Percentiles rank a stretch among this genome's conserved stretches.
Conservation (phyloP, 2,797 vertebrate species). For the Argya squamiceps region DNA sequence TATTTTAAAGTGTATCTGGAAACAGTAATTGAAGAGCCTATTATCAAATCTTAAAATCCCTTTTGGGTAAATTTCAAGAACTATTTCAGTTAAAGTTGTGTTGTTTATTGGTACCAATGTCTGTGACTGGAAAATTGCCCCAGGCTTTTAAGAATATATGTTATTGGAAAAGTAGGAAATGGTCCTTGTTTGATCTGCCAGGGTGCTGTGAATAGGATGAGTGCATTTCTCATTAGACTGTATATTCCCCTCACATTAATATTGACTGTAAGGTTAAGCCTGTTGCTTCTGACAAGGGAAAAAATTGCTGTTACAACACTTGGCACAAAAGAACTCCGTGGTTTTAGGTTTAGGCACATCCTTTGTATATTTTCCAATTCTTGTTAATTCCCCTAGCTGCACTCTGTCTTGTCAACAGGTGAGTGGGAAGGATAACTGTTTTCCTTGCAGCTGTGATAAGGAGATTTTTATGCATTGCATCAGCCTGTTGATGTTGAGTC, state of each 20-base stretch:
- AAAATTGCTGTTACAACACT: not conserved
- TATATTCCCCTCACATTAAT: not conserved
- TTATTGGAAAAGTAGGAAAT: slow-evolving; percentile 26
- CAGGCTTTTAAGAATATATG: slow-evolving; percentile 16
- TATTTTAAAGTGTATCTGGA: not conserved
- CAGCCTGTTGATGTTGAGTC: not conserved
- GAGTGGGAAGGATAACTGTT: not conserved
- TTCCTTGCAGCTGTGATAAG: not conserved
- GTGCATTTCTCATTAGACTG: slow-evolving; percentile 29
- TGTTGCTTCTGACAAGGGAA: not conserved
- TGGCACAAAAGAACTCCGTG: not conserved
- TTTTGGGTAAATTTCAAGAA: slow-evolving; percentile 51
- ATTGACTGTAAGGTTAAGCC: not conserved
- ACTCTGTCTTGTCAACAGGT: not conserved
- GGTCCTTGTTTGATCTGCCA: not conserved
- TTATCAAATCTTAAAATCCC: not conserved
- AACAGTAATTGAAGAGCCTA: slow-evolving; percentile 14
- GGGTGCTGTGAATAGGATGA: slow-evolving; percentile 6
- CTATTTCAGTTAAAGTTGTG: slow-evolving; percentile 18
- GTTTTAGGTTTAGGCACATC: not conserved
- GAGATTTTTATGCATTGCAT: not conserved
- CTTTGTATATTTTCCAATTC: not conserved
- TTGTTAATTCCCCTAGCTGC: not conserved
- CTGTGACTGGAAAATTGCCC: slow-evolving; percentile 43
- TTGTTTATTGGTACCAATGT: slow-evolving; percentile 53